Evolutionary conservation across 2,888 invertebrate species (phyloP), one percentile per base, ranked within the genome.

Genomic region (Prenolepis imparis): DNA sequence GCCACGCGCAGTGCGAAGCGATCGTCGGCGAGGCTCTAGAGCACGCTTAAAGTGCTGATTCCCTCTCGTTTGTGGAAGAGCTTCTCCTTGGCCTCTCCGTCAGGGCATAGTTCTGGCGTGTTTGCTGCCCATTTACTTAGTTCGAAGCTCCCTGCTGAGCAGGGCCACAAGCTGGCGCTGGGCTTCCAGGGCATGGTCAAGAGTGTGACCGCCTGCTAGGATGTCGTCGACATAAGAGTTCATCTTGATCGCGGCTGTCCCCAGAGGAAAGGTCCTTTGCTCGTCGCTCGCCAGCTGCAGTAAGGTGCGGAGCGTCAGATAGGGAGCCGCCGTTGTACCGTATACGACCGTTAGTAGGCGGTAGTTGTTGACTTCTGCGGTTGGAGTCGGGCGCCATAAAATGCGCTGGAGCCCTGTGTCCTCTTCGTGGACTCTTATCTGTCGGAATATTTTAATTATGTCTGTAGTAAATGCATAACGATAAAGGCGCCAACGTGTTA

Each of bases 191-290:
- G 57, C 24, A 0, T 21, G 12, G 0, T 57, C 5, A 0, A 57
- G 57, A 0, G 21, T 57, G 21, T 24, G 57, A 0, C 57, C 24
- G 3, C 57, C 57, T 0, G 11, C 57, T 3, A 21, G 9, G 3
- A 57, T 12, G 57, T 57, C 57, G 4, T 57, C 57, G 0, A 57
- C 24, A 3, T 57, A 57, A 0, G 12, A 24, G 1, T 57, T 3
- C 1, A 0, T 0, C 0, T 2, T 3, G 5, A 57, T n/a, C n/a
- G n/a, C 11, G 11, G 11, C 21, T 0, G 57, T 24, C 0, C 57
- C 24, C 1, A 57, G 57, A 21, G 57, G 24, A 2, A 4, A 57
- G 21, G 1, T 11, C 9, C 0, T 1, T 0, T 11, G 3, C 24
- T 57, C 57, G 2, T 57, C 57, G 0, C 24, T 12, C 8, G 57